Conservation (phyloP, 2,113 vertebrate species). For the Hemiscyllium ocellatum region DNA sequence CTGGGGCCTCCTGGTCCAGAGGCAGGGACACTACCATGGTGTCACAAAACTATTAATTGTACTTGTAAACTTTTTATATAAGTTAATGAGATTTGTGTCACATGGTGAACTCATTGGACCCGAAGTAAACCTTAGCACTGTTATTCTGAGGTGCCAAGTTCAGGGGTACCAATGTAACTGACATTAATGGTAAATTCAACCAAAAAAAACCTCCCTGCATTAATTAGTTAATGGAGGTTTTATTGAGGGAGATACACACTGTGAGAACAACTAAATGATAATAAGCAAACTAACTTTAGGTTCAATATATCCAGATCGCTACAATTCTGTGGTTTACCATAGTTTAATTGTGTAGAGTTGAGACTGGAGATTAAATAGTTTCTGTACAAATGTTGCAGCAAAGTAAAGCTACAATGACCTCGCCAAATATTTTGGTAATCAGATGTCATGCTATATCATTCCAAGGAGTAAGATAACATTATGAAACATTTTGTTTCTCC, state of each 20-base stretch:
- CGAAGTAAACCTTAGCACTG: background rate
- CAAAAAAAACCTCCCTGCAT: background rate
- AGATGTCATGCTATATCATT: background rate
- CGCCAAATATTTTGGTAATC: background rate
- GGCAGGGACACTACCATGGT: too few relatives aligned
- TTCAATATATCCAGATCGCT: background rate
- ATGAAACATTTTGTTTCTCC: background rate
- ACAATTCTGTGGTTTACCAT: background rate
- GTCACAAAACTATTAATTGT: too few relatives aligned
- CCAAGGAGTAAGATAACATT: background rate
- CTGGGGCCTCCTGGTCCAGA: too few relatives aligned
- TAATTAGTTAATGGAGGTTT: background rate
- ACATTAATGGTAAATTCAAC: background rate
- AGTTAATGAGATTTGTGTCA: background rate
- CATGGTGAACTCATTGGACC: background rate
- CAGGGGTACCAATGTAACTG: background rate
- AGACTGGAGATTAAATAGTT: background rate
- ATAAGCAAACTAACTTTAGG: background rate
- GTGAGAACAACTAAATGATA: background rate
- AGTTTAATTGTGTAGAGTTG: background rate
- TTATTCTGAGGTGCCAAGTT: background rate
- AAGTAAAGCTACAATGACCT: background rate
- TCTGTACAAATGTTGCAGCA: background rate
- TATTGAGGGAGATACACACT: background rate
- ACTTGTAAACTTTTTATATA: background rate